These are phyloP conservation scores for Upupa epops DNA, from an alignment of 2,113 vertebrate genomes.

Conservation along the genomic window DNA sequence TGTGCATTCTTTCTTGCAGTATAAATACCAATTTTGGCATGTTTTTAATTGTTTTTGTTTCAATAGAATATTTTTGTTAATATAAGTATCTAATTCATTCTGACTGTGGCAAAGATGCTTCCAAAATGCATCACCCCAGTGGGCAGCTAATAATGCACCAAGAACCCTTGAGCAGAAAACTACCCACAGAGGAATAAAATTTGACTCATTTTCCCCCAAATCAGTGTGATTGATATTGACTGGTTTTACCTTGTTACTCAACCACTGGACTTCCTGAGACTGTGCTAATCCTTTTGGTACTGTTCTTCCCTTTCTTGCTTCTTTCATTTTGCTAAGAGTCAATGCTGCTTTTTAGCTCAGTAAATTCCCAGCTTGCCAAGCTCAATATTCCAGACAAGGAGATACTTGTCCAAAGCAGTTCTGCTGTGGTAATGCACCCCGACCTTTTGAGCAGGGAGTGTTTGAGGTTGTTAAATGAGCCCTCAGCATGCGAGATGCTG, in stretches of 20 bases:
- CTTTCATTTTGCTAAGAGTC: neutral
- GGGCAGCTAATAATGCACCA: neutral
- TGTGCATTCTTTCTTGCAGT: neutral
- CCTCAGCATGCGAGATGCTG: neutral
- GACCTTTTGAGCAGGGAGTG: neutral
- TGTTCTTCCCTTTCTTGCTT: neutral
- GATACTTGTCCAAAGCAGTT: neutral
- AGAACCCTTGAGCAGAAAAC: neutral
- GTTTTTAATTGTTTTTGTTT: too few relatives aligned
- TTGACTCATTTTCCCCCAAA: neutral
- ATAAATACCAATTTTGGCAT: neutral
- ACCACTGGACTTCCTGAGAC: neutral
- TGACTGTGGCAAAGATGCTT: neutral
- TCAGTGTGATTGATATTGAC: neutral
- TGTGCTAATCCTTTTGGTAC: neutral
- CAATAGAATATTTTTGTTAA: too few relatives aligned
- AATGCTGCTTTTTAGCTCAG: neutral
- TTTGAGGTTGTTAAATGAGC: neutral
- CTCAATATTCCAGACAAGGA: constrained; percentile 16
- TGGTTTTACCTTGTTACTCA: neutral
- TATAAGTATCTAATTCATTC: too few relatives aligned
- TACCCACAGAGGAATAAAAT: neutral
- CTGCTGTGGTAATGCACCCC: neutral
- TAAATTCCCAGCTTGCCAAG: neutral
- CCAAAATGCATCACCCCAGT: neutral